Conservation (phyloP, 2,797 vertebrate species). For the Cuculus canorus region DNA sequence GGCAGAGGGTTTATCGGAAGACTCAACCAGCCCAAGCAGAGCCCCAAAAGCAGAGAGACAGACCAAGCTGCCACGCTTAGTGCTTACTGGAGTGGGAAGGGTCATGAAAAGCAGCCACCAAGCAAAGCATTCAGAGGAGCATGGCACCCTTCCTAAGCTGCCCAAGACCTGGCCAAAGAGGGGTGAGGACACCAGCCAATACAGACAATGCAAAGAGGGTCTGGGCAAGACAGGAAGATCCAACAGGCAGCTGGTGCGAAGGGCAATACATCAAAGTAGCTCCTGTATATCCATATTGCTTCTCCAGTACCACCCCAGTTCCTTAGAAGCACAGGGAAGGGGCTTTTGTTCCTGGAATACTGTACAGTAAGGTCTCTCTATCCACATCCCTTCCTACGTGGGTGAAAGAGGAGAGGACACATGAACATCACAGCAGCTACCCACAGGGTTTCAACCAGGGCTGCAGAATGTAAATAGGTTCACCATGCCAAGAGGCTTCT, state of each 20-base stretch:
- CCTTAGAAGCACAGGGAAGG: not conserved
- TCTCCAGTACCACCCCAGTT: not conserved
- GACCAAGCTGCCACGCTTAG: fast-evolving
- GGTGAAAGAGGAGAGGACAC: not conserved
- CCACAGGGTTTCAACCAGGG: not conserved
- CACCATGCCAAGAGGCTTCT: not conserved
- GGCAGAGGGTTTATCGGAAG: not conserved
- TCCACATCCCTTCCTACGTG: not conserved
- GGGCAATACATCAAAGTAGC: not conserved
- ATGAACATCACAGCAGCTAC: not conserved
- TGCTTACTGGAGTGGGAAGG: not conserved
- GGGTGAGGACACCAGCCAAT: not conserved
- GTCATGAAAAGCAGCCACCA: not conserved
- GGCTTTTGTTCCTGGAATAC: not conserved
- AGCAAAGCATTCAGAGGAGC: not conserved
- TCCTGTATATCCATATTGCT: not conserved
- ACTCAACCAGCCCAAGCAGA: not conserved
- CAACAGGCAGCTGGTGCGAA: not conserved
- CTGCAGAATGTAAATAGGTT: not conserved
- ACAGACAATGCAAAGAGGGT: not conserved
- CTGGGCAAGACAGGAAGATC: not conserved
- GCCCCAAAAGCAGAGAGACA: not conserved
- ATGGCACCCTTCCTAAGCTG: not conserved
- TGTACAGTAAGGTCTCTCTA: not conserved
- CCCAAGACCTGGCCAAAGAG: not conserved